Percentiles rank a stretch among this genome's conserved stretches.
These are phyloP conservation scores for Temnothorax longispinosus DNA, from an alignment of 1,140 invertebrate species.

Conservation along the genomic window DNA sequence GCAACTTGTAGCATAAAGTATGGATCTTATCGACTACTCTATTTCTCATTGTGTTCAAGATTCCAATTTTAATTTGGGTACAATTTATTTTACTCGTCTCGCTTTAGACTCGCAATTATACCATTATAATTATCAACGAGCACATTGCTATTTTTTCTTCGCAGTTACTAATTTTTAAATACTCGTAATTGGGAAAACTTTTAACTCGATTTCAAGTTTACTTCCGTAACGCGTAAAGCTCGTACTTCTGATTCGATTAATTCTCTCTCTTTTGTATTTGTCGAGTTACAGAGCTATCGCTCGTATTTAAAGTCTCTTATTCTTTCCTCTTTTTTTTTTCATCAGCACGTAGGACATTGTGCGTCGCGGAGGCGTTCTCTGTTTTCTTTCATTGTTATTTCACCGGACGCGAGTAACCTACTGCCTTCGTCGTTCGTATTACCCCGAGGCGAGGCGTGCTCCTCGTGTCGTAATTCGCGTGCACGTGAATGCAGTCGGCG, in stretches of 20 bases:
- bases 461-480: slow-evolving; percentile 68
- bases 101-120: not conserved
- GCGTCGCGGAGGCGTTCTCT: not conserved
- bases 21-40: slow-evolving; percentile 29
- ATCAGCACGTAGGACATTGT: not conserved
- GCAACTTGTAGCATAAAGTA: slow-evolving; percentile 37
- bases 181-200: not conserved
- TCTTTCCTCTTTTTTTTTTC: not conserved
- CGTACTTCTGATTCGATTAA: not conserved
- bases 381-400: slow-evolving; percentile 48
- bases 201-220: not conserved
- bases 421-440: slow-evolving; percentile 56
- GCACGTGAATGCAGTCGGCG: slow-evolving; percentile 58
- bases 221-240: not conserved
- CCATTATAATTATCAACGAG: not conserved
- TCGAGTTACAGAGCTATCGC: not conserved
- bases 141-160: not conserved
- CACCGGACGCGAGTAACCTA: slow-evolving; percentile 59
- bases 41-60: slow-evolving; percentile 19
- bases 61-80: slow-evolving; percentile 16
- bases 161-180: slow-evolving; percentile 21
- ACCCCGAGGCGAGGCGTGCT: slow-evolving; percentile 27
- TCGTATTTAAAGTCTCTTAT: not conserved
- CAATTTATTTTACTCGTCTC: not conserved
- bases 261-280: not conserved